A percentile compares a stretch with the other conserved stretches of the same genome.
phyloP scores from a whole-genome alignment of 2,888 invertebrate genomes.

The Labia minor region DNA sequence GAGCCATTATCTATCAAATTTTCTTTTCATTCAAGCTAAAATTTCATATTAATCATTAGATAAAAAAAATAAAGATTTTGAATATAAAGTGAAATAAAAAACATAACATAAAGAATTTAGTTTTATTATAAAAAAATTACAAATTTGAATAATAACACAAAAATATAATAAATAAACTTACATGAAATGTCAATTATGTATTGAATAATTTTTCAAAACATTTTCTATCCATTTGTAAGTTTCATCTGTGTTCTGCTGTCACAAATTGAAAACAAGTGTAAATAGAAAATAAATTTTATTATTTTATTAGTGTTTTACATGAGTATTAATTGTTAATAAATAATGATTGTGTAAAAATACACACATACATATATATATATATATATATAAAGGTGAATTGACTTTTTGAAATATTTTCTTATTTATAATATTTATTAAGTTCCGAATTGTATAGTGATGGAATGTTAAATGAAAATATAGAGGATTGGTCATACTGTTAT shows the following conservation, averaged over 20 bases:
- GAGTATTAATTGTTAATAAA: too few species aligned
- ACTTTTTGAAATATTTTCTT: too few species aligned
- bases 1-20: slow-evolving; percentile 42
- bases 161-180: not conserved
- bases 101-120: not conserved
- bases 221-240: not conserved
- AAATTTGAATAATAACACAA: not conserved
- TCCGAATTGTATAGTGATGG: too few species aligned
- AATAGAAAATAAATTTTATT: not conserved
- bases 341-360: too few species aligned
- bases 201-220: not conserved
- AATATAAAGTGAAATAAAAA: not conserved
- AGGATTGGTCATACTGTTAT: too few species aligned
- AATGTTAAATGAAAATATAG: too few species aligned
- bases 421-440: too few species aligned
- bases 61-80: not conserved
- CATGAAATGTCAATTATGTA: not conserved
- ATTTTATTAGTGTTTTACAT: too few species aligned
- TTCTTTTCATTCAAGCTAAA: not conserved
- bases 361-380: too few species aligned
- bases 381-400: too few species aligned
- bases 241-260: not conserved
- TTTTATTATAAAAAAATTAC: not conserved
- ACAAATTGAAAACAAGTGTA: not conserved
- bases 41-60: not conserved